Base-by-base conservation (phyloP, 2,888 invertebrate species). In the Leuctra nigra region DNA sequence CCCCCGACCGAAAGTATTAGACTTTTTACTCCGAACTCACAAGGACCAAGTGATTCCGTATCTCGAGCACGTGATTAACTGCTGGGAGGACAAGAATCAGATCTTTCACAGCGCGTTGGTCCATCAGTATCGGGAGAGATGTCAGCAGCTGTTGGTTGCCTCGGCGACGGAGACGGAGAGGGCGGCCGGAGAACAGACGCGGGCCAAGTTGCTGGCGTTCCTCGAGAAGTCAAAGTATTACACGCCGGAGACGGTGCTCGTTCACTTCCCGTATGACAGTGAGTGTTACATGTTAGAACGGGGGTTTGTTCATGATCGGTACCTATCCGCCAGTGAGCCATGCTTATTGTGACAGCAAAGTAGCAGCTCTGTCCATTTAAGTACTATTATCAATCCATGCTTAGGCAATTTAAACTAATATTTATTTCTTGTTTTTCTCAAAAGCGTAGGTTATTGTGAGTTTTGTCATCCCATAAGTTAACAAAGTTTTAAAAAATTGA, bases 21-120 rank as follows among this genome's bases (percentile, higher is more conserved):
- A 94, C 67, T 97, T 89, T 70, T 74, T 99, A 14, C 75, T 91
- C n/a, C 80, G 87, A 64, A 86, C 83, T 61, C 90, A 91, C 67
- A 86, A 87, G 61, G 70, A 79, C 14, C 75, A 93, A 23, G 91
- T 94, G 0, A 90, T 96, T 66, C 89, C 91, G 0, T 99, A 98
- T 70, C 74, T 98, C 68, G 97, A 98, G 69, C 96, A 99, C 69
- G 84, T 98, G 0, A 90, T 99, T 24, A 81, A 87, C 61, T 81
- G 82, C 2, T 97, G 97, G 94, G 81, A 84, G 60, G 98, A 99
- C 63, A 79, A 78, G 0, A 89, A 86, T 68, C 79, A 90, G 0
- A 69, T 87, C 48, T 91, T 95, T 66, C 98, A 99, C 71, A 95
- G 98, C 69, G 86, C 88, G 2, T 75, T 99, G 52, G 83, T 95